Base-by-base conservation (phyloP, 2,888 invertebrate species). In the Neuroscelio doddi region DNA sequence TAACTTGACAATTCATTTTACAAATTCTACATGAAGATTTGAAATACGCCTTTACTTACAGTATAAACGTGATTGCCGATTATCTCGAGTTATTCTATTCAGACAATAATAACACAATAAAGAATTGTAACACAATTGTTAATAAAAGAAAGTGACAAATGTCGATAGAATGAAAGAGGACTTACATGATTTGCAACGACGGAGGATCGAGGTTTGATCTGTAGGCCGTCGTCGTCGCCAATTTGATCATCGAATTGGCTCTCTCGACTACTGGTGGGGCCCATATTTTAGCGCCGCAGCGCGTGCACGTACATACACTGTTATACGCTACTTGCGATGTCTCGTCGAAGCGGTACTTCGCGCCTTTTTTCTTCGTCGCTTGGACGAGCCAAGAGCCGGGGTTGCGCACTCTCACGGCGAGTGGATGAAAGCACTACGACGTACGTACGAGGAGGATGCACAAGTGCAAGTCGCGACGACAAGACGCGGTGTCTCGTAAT, bases 181-280 rank as follows among this genome's bases (percentile, higher is more conserved):
- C 80, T 80, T 70, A 81, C 81, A 34, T 78, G 70, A 45, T 78
- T 75, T 16, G 63, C 39, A 42, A 45, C 68, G 14, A 64, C 56
- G 44, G 67, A 69, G 36, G 76, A 58, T 50, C 73, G 79, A 15
- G 81, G 64, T 52, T 79, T 76, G 67, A 82, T 82, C 16, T 81
- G 82, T 75, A 82, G 75, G 74, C 82, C 82, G 56, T 81, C 80
- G 62, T 82, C 81, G 52, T 82, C 82, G 64, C 77, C 81, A 64
- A 80, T 74, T 73, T 80, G 79, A 71, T 81, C 82, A 66, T 78
- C 80, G 63, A 75, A 80, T 46, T 82, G 80, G 62, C 74, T 77
- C 64, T 82, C 82, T 50, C 79, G 81, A 67, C 82, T 82, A 70
- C 73, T 81, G 65, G 80, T 76, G 71, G 82, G 82, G 65, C 82